phyloP scores from a whole-genome alignment of 2,113 vertebrate genomes.

The Etheostoma spectabile region DNA sequence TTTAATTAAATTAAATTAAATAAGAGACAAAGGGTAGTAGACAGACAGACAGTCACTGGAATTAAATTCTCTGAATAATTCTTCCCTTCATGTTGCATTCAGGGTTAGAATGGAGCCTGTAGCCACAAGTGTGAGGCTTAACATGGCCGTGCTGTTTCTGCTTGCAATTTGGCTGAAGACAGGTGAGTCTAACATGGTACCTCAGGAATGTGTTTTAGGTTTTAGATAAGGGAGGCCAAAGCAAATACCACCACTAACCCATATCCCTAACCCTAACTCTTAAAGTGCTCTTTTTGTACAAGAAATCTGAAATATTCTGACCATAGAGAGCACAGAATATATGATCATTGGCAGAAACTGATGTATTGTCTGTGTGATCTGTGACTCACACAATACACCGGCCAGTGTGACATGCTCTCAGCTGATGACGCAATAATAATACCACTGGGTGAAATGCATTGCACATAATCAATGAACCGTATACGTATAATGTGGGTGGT shows the following conservation, averaged over 20 bases:
- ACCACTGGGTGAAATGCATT: conserved; percentile 19
- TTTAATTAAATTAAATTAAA: conserved; percentile 1
- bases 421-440: conserved; percentile 27
- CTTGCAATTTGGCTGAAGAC: conserved; percentile 53
- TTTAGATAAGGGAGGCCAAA: not conserved
- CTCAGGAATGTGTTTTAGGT: not conserved
- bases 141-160: conserved; percentile 57
- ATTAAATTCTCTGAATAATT: not conserved
- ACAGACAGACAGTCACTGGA: conserved; percentile 5
- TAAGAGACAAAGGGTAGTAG: conserved; percentile 2
- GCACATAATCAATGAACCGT: conserved; percentile 31
- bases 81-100: not conserved
- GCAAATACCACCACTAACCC: not conserved
- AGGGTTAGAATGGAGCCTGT: conserved; percentile 63
- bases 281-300: not conserved
- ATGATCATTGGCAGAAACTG: not conserved
- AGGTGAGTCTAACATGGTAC: conserved; percentile 71
- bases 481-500: conserved; percentile 6
- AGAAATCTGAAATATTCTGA: not conserved
- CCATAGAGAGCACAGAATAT: not conserved
- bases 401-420: conserved; percentile 1
- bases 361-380: conserved; percentile 1
- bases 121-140: conserved; percentile 24
- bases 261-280: too few species aligned
- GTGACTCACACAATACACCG: not conserved